Conservation (phyloP, 53 echinoderm and acorn worm species). For the Astropecten irregularis region DNA sequence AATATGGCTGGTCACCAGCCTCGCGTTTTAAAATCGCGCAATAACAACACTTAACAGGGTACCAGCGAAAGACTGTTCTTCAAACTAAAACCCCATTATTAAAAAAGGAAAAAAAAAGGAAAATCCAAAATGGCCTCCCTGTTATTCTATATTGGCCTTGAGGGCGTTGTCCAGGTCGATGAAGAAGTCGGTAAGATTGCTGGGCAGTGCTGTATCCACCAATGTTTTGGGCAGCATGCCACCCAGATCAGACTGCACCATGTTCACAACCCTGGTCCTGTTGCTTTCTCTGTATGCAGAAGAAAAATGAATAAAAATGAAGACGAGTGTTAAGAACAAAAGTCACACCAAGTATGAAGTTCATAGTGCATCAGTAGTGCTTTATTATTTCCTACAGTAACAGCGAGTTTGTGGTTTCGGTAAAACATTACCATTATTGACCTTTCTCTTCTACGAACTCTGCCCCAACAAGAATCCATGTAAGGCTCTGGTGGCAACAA, state of each 20-base stretch:
- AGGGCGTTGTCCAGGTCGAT: conserved; percentile 84
- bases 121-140: no score
- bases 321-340: no score
- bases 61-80: conserved; percentile 52
- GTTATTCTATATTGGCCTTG: conserved; percentile 70
- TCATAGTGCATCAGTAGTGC: no score
- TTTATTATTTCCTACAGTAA: no score
- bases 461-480: no score
- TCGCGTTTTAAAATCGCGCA: conserved; percentile 53
- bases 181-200: conserved; percentile 91
- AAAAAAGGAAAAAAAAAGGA: background rate
- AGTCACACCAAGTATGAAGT: no score
- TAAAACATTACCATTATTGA: no score
- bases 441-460: no score
- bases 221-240: conserved; percentile 92
- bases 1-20: conserved; percentile 56
- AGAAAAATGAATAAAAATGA: conserved; percentile 5
- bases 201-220: conserved; percentile 92
- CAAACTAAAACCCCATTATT: background rate
- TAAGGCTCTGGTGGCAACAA: no score
- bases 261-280: conserved; percentile 83
- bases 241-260: conserved; percentile 88
- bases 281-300: conserved; percentile 65
- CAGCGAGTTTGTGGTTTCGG: no score
- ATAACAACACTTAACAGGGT: conserved; percentile 32